Conservation (phyloP, 1,140 invertebrate genomes). For the Zaprionus camerounensis region DNA sequence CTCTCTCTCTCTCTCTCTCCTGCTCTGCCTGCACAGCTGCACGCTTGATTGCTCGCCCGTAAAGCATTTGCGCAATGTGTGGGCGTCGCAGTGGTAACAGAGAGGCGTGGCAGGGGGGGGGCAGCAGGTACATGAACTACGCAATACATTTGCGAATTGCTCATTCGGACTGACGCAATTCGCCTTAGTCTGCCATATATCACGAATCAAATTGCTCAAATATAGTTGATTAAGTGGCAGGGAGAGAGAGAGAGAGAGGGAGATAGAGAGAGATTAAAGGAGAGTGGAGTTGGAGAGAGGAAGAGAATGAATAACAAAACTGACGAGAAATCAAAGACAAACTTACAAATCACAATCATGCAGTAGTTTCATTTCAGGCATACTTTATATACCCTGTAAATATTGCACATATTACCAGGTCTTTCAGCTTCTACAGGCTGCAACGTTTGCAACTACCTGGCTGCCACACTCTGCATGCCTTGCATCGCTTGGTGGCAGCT, state of each 20-base stretch:
- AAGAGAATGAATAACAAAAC: too few relatives aligned
- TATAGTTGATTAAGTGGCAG: background rate
- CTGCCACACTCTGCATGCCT: background rate
- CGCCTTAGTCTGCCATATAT: background rate
- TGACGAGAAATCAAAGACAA: background rate
- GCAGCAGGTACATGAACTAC: conserved; percentile 19
- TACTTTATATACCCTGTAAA: background rate
- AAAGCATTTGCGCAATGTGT: conserved; percentile 30
- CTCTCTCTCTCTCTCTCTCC: conserved; percentile 2
- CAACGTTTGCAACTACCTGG: background rate
- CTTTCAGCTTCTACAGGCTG: background rate
- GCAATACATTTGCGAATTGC: conserved; percentile 55
- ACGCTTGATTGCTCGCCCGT: conserved; percentile 64
- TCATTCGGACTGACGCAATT: conserved; percentile 41
- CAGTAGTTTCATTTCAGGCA: too few relatives aligned
- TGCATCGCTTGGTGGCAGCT: conserved; percentile 15
- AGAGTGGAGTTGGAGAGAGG: background rate
- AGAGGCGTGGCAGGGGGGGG: background rate
- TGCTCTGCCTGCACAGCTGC: conserved; percentile 25
- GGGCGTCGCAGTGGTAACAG: background rate
- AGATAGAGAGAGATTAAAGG: background rate
- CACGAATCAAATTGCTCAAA: conserved; percentile 4
- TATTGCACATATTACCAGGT: background rate
- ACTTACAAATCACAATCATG: background rate
- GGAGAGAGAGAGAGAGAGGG: background rate